Evolutionary conservation across 2,113 vertebrate species (phyloP).

Genomic region (Tragulus kanchil): DNA sequence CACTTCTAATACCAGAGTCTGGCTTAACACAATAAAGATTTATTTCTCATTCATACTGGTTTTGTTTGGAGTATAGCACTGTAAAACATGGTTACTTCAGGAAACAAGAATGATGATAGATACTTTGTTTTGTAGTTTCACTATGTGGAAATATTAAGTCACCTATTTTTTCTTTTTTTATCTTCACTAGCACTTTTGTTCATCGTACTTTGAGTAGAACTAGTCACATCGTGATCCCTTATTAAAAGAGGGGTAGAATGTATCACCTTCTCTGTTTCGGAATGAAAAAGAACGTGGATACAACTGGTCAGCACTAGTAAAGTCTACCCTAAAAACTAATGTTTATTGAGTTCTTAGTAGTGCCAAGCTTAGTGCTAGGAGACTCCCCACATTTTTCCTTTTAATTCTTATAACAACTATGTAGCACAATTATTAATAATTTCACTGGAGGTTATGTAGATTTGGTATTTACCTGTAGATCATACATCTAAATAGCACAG

Average conservation of each 20-base stretch:
- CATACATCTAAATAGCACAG: background rate
- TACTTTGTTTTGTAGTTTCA: background rate
- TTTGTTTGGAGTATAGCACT: background rate
- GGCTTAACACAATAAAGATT: background rate
- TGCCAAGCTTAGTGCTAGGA: too few species aligned
- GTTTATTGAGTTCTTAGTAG: background rate
- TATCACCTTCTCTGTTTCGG: background rate
- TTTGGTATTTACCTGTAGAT: background rate
- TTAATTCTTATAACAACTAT: too few species aligned
- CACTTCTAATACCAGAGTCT: background rate
- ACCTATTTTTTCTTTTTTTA: background rate
- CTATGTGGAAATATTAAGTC: background rate
- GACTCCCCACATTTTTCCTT: too few species aligned
- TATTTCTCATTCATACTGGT: background rate
- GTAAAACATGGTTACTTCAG: background rate
- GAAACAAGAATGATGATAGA: background rate
- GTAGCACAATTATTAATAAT: background rate
- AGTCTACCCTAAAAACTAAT: background rate
- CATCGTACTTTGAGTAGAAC: background rate
- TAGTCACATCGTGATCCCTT: background rate
- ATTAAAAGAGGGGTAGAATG: background rate
- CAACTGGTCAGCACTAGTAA: background rate
- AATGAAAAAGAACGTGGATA: background rate
- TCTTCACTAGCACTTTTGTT: background rate
- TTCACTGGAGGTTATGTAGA: background rate